These are phyloP conservation scores for Oxyura jamaicensis DNA, from an alignment of 2,113 vertebrate genomes.

Conservation along the genomic window DNA sequence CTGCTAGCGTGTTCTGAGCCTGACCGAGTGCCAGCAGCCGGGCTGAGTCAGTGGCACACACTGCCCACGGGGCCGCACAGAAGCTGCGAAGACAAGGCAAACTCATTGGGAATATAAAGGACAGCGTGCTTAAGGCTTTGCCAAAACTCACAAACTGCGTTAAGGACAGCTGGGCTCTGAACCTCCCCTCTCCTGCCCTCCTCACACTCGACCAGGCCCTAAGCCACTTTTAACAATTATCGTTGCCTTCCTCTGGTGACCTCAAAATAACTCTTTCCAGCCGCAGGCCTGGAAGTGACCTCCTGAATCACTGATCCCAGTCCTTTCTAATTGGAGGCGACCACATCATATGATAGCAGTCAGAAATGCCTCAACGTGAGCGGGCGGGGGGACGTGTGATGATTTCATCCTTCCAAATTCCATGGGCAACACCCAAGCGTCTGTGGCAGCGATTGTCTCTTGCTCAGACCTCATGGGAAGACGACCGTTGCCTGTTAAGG, in stretches of 20 bases:
- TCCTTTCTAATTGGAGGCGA: slow-evolving; percentile 22
- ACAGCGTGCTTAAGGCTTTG: not conserved
- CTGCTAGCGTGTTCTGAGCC: not conserved
- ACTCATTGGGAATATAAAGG: not conserved
- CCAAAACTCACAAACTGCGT: not conserved
- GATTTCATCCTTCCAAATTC: slow-evolving; percentile 56
- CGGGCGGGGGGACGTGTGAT: not conserved
- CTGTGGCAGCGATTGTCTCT: slow-evolving; percentile 10
- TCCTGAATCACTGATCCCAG: slow-evolving; percentile 58
- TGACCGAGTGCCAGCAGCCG: not conserved
- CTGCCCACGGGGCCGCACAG: not conserved
- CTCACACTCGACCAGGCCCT: not conserved
- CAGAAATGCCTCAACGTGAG: slow-evolving; percentile 46
- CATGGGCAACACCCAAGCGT: not conserved
- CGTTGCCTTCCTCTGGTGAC: not conserved
- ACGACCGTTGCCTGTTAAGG: not conserved
- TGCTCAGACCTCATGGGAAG: not conserved
- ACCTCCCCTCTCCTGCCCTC: not conserved
- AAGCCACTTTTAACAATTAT: not conserved
- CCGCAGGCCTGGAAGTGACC: slow-evolving; percentile 26
- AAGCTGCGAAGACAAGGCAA: not conserved
- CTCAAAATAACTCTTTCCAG: slow-evolving; percentile 59
- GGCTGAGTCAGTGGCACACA: not conserved
- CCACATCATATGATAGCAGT: slow-evolving; percentile 35
- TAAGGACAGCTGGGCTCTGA: not conserved